Evolutionary conservation across 2,888 invertebrate species (phyloP).

Genomic region (Idaea straminata): DNA sequence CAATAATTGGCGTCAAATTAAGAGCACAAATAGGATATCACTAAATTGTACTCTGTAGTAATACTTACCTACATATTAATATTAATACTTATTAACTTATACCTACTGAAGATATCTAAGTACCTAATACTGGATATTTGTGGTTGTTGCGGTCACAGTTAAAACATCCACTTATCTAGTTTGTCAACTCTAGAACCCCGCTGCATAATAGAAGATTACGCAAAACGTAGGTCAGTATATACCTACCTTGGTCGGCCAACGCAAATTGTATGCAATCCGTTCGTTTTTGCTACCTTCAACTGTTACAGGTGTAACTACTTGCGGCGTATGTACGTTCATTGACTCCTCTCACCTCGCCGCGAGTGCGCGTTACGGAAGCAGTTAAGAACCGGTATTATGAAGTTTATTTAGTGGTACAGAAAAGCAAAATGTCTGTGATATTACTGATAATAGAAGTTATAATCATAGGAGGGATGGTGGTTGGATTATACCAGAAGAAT

Average conservation of each 20-base stretch:
- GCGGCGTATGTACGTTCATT: slow-evolving; percentile 27
- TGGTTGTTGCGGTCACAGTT: too few species aligned
- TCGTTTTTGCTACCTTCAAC: slow-evolving; percentile 36
- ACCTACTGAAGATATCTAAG: too few species aligned
- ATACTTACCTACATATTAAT: too few species aligned
- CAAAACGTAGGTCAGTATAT: too few species aligned
- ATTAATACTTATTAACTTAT: too few species aligned
- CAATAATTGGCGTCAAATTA: too few species aligned
- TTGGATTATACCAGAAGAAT: slow-evolving; percentile 65
- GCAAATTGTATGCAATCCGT: slow-evolving; percentile 25
- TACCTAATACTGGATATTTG: too few species aligned
- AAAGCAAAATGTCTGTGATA: slow-evolving; percentile 41
- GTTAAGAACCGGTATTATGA: not conserved
- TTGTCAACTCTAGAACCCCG: not conserved
- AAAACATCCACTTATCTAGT: not conserved
- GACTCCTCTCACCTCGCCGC: slow-evolving; percentile 26
- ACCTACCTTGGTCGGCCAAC: slow-evolving; percentile 6
- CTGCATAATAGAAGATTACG: not conserved
- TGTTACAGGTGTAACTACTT: slow-evolving; percentile 32
- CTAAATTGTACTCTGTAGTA: too few species aligned
- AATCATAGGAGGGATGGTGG: slow-evolving; percentile 43
- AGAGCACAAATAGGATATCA: too few species aligned
- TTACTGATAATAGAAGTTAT: slow-evolving; percentile 42
- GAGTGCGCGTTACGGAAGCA: slow-evolving; percentile 16
- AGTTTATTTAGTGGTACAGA: slow-evolving; percentile 6